These are phyloP conservation scores for Phengaris arion DNA, from an alignment of 2,888 invertebrate species.

Conservation along the genomic window DNA sequence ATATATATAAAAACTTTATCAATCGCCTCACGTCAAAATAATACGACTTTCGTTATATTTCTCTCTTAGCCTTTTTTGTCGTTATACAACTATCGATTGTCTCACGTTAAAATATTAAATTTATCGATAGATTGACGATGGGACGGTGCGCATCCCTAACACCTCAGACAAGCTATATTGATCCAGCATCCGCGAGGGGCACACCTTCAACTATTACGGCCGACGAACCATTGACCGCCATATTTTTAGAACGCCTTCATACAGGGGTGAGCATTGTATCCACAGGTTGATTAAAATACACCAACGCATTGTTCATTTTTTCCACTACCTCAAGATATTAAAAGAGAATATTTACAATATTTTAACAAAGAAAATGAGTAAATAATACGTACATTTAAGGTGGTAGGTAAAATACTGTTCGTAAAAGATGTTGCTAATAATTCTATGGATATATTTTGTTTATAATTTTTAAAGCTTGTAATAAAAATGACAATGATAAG, in stretches of 20 bases:
- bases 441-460: too few relatives aligned
- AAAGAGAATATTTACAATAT: background rate
- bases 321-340: background rate
- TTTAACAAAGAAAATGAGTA: slow-evolving; percentile 1
- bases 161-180: slow-evolving; percentile 66
- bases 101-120: background rate
- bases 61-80: too few relatives aligned
- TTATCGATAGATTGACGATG: background rate
- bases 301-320: slow-evolving; percentile 14
- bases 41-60: too few relatives aligned
- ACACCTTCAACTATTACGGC: slow-evolving; percentile 48
- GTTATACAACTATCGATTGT: too few relatives aligned
- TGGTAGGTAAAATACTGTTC: background rate
- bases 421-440: too few relatives aligned
- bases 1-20: too few relatives aligned
- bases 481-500: too few relatives aligned
- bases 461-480: too few relatives aligned
- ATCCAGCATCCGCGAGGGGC: slow-evolving; percentile 63
- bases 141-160: slow-evolving; percentile 49
- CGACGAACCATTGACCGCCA: slow-evolving; percentile 60
- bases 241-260: slow-evolving; percentile 32
- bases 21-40: too few relatives aligned
- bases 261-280: slow-evolving; percentile 17
- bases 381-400: background rate
- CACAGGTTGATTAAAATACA: slow-evolving; percentile 24